Evolutionary conservation across 2,113 vertebrate species (phyloP), one percentile per base, ranked within the genome.

Genomic region (Pelmatolapia mariae): DNA sequence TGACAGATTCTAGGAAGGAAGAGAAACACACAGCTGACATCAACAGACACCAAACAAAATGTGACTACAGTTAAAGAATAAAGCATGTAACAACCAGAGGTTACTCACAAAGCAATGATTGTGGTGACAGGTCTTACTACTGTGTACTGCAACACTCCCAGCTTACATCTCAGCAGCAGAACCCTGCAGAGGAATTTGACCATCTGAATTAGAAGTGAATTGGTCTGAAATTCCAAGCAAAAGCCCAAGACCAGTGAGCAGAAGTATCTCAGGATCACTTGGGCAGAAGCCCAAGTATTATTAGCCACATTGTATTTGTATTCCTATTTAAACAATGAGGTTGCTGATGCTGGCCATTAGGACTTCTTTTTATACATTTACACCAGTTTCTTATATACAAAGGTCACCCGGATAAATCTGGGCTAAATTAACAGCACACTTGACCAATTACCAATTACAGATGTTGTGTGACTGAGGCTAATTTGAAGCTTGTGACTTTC

Each of bases 131-230:
- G 98, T 94, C 98, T 96, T 61, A 99, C 98, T 13, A 99, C 98
- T 1, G 98, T 99, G 93, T 99, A 99, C 94, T 99, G 99, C 90
- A 99, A 84, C 79, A 99, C 99, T 80, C 99, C 99, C 85, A 99
- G 95, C 93, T 99, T 99, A 93, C 98, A 99, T 88, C 99, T 96
- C 90, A 98, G 97, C 29, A 99, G 94, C 76, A 99, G 95, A 82
- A 99, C 98, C 95, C 99, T 99, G 96, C 66, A 95, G 92, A 89
- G 38, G n/a, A 91, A 52, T 83, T 26, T 4, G 31, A 66, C 24
- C 8, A 31, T 54, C 10, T 40, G 15, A 63, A 59, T 84, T 24
- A n/a, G 3, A 84, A 22, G 16, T 10, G 3, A 7, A 57, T 53
- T 7, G 10, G 43, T 24, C 79, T 78, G 26, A 86, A 56, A 84